Conservation (phyloP, 2,888 invertebrate species). For the Tetanocera ferruginea region DNA sequence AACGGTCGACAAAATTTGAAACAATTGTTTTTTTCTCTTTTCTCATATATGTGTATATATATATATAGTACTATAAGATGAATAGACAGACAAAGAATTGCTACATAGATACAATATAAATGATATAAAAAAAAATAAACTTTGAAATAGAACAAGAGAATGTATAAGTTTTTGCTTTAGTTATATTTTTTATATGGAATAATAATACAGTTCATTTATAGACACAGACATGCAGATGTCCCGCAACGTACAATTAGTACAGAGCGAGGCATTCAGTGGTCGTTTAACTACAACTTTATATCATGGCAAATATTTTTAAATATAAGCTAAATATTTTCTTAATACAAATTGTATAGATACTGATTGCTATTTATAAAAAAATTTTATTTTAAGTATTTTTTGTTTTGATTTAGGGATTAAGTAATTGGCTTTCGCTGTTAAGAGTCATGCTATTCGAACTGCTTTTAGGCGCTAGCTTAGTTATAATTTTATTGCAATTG, state of each 20-base stretch:
- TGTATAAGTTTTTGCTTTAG: background rate
- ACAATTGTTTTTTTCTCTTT: slow-evolving; percentile 34
- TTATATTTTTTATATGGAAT: background rate
- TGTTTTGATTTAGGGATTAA: background rate
- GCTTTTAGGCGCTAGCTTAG: background rate
- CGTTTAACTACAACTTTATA: background rate
- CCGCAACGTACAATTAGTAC: background rate
- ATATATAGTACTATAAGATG: slow-evolving; percentile 1
- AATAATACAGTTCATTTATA: slow-evolving; percentile 20
- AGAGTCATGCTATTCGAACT: background rate
- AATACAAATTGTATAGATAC: slow-evolving; percentile 14
- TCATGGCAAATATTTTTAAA: slow-evolving; percentile 20
- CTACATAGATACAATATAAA: too few species aligned
- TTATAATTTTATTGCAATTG: too few species aligned
- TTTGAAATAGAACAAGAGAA: background rate
- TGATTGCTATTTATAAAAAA: background rate
- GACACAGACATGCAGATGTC: background rate
- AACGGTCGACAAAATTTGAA: slow-evolving; percentile 16
- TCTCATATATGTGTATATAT: background rate
- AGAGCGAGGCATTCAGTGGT: background rate
- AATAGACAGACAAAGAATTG: too few species aligned
- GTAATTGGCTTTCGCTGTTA: background rate
- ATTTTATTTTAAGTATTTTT: background rate
- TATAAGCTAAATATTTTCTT: slow-evolving; percentile 25
- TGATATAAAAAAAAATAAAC: too few species aligned